Evolutionary conservation across 2,888 invertebrate genomes (phyloP).

Genomic region (Drosophila falleni): DNA sequence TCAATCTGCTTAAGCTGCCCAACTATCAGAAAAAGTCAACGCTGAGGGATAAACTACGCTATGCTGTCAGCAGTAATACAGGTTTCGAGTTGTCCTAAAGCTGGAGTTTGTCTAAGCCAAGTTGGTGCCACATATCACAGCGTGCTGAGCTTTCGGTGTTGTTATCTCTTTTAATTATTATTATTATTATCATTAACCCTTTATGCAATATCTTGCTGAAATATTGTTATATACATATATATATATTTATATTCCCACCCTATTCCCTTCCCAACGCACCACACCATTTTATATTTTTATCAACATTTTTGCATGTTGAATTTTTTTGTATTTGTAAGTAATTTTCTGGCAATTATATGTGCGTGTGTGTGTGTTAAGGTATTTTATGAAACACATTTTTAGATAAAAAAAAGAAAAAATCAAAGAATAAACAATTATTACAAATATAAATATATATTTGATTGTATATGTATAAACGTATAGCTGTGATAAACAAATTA

Average conservation of each 20-base stretch:
- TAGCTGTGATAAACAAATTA: constrained; percentile 78
- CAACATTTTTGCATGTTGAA: constrained; percentile 50
- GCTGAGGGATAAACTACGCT: constrained; percentile 96
- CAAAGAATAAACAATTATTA: constrained; percentile 33
- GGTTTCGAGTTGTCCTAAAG: constrained; percentile 98
- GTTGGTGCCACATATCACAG: constrained; percentile 51
- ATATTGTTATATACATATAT: constrained; percentile 47
- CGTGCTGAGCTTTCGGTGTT: constrained; percentile 49
- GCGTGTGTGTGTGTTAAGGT: constrained; percentile 18
- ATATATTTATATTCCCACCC: constrained; percentile 10
- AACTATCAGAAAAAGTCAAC: constrained; percentile 99
- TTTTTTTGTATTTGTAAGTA: constrained; percentile 43
- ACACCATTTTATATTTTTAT: constrained; percentile 42
- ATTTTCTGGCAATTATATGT: constrained; percentile 41
- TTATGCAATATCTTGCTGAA: constrained; percentile 33
- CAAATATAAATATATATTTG: constrained; percentile 52
- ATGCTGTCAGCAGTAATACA: constrained; percentile 98
- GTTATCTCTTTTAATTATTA: constrained; percentile 29
- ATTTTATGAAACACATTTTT: constrained; percentile 42
- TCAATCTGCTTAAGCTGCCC: constrained; percentile 98
- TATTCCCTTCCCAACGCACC: not conserved
- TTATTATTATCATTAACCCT: constrained; percentile 13
- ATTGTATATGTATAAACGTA: constrained; percentile 70
- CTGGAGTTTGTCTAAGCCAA: not conserved
- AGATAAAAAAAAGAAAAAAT: constrained; percentile 1